Conservation (phyloP, 2,113 vertebrate species). For the Mobula birostris region DNA sequence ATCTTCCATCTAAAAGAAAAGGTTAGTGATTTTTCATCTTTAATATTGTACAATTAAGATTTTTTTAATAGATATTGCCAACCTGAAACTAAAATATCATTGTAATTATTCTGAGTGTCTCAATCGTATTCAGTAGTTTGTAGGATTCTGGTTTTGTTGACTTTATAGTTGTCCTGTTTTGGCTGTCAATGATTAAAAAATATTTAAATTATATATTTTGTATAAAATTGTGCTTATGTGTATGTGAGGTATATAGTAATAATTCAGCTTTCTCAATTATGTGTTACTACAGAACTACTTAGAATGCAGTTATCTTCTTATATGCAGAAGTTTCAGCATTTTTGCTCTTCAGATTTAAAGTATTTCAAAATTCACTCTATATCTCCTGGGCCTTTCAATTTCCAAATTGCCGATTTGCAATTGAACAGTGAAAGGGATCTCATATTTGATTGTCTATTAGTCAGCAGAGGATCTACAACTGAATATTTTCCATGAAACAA, state of each 20-base stretch:
- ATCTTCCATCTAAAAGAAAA: conserved; percentile 40
- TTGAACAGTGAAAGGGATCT: conserved; percentile 2
- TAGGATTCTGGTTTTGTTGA: not conserved
- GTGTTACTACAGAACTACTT: not conserved
- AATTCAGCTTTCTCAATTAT: not conserved
- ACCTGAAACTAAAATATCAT: not conserved
- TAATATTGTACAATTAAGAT: not conserved
- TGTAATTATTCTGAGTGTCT: not conserved
- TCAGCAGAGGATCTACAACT: not conserved
- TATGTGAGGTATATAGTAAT: not conserved
- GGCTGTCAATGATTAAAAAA: not conserved
- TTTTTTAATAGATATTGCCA: not conserved
- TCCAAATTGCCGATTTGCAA: not conserved
- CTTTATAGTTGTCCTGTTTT: not conserved
- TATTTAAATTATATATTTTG: not conserved
- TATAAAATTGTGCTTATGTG: not conserved
- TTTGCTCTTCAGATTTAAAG: not conserved
- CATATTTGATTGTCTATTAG: not conserved
- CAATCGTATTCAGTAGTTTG: not conserved
- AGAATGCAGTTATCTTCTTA: not conserved
- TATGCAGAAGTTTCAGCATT: not conserved
- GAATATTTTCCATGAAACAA: not conserved
- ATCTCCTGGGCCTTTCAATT: not conserved
- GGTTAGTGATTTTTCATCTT: conserved; percentile 38
- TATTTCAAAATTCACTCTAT: not conserved